Evolutionary conservation across 1,140 invertebrate genomes (phyloP), one percentile per base, ranked within the genome.

Genomic region (Drosophila obscura): DNA sequence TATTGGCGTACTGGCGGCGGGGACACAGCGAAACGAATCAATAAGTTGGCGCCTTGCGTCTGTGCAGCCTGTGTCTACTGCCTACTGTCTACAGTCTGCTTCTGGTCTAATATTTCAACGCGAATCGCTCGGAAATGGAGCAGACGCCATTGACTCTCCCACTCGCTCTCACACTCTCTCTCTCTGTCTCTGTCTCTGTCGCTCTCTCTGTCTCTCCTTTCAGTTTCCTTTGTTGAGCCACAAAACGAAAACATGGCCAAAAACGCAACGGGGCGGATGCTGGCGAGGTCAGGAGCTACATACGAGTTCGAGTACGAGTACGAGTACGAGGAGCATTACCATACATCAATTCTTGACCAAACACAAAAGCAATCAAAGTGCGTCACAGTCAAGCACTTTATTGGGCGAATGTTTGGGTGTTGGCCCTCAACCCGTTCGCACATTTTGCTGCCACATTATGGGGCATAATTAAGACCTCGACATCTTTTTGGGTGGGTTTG

Each of bases 41-140:
- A 91, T 91, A 91, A 83, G 65, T 75, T 90, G 89, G 89, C 89
- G 89, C 89, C 89, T 61, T 83, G 80, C 73, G 80, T 84, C 80
- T 84, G 83, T 89, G 76, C 83, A 84, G 67, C 80, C 64, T 39
- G 35, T 39, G 83, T 88, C 82, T 87, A 87, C 76, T 77, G 83
- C 73, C 19, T 19, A 19, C 19, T 19, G 19, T 19, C 19, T 19
- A 19, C 19, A 19, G 19, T 19, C 78, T 88, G 79, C 75, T 88
- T 88, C 65, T 88, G 83, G 79, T 88, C 76, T 83, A 88, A 87
- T 87, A 87, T 82, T 73, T 79, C 75, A 76, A 64, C 69, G 64
- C 50, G 61, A 77, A 81, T 53, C 68, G 73, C 71, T 77, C 69
- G 67, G 65, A 87, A 85, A 78, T 74, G 66, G 74, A 78, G 62